Evolutionary conservation across 2,888 invertebrate species (phyloP).

Genomic region (Pristionchus fissidentatus): DNA sequence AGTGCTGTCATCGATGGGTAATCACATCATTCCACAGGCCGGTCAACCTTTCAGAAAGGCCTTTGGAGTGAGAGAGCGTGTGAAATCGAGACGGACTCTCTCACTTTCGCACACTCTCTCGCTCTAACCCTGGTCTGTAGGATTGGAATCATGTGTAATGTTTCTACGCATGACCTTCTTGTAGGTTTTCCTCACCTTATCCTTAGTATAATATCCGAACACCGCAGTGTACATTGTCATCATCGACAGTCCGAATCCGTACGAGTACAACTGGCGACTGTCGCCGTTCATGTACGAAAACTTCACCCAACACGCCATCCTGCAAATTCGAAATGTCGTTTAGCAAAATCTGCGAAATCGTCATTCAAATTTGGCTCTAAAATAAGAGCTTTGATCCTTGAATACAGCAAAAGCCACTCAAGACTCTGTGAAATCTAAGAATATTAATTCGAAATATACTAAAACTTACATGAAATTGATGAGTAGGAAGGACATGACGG

Average conservation of each 20-base stretch:
- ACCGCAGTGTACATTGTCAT: conserved; percentile 12
- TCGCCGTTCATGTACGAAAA: neutral
- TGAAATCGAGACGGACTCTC: neutral
- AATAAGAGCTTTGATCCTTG: too few relatives aligned
- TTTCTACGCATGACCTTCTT: too few relatives aligned
- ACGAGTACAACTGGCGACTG: conserved; percentile 9
- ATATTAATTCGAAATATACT: neutral
- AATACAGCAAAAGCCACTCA: too few relatives aligned
- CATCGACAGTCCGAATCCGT: neutral
- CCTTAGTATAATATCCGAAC: neutral
- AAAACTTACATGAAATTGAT: conserved; percentile 20
- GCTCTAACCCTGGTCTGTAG: too few relatives aligned
- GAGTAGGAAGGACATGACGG: neutral
- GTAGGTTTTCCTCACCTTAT: neutral
- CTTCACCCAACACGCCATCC: conserved; percentile 26
- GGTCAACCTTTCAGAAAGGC: too few relatives aligned
- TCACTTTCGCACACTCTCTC: too few relatives aligned
- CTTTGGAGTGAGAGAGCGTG: neutral
- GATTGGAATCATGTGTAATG: too few relatives aligned
- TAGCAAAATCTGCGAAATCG: too few relatives aligned
- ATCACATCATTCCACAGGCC: too few relatives aligned
- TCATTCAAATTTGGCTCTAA: too few relatives aligned
- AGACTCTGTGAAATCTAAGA: too few relatives aligned
- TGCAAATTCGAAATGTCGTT: neutral
- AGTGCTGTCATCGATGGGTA: too few relatives aligned